These are phyloP conservation scores for Echiichthys vipera DNA, from an alignment of 2,797 vertebrate genomes.

Conservation along the genomic window DNA sequence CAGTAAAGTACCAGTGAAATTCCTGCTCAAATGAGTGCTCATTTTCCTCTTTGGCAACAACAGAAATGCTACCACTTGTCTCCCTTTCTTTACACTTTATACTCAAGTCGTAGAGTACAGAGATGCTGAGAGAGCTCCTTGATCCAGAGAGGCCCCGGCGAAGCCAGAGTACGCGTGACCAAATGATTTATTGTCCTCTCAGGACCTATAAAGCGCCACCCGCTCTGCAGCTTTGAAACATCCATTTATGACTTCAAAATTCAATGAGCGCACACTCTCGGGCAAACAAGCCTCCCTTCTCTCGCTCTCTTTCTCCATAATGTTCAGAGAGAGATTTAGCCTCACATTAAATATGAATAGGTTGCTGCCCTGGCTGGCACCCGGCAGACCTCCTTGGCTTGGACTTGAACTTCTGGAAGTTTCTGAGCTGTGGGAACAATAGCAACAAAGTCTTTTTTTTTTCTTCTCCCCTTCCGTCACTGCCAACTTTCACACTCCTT, in stretches of 20 bases:
- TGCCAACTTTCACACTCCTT: background rate
- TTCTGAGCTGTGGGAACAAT: slow-evolving; percentile 18
- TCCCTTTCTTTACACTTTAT: slow-evolving; percentile 21
- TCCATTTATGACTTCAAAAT: slow-evolving; percentile 68
- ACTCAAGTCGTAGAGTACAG: slow-evolving; percentile 1
- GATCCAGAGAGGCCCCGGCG: slow-evolving; percentile 34
- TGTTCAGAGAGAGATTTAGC: slow-evolving; percentile 44
- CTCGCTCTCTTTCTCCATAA: slow-evolving; percentile 8
- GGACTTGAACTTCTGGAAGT: slow-evolving; percentile 43
- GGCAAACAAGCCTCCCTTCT: background rate
- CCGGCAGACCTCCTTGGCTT: slow-evolving; percentile 15
- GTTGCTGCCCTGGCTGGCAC: slow-evolving; percentile 32
- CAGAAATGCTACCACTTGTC: background rate
- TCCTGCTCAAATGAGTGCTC: background rate
- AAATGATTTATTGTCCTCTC: slow-evolving; percentile 67
- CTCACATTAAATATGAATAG: slow-evolving; percentile 61
- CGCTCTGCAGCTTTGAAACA: slow-evolving; percentile 55
- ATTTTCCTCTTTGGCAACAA: slow-evolving; percentile 1
- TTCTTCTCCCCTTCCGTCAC: background rate
- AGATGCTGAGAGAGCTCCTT: slow-evolving; percentile 60
- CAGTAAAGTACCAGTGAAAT: background rate
- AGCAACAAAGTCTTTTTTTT: background rate
- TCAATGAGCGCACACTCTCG: slow-evolving; percentile 42
- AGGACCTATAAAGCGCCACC: slow-evolving; percentile 52
- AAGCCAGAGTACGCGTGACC: slow-evolving; percentile 33